These are phyloP conservation scores for Campoplex nolae DNA, from an alignment of 2,888 invertebrate species.

Conservation along the genomic window DNA sequence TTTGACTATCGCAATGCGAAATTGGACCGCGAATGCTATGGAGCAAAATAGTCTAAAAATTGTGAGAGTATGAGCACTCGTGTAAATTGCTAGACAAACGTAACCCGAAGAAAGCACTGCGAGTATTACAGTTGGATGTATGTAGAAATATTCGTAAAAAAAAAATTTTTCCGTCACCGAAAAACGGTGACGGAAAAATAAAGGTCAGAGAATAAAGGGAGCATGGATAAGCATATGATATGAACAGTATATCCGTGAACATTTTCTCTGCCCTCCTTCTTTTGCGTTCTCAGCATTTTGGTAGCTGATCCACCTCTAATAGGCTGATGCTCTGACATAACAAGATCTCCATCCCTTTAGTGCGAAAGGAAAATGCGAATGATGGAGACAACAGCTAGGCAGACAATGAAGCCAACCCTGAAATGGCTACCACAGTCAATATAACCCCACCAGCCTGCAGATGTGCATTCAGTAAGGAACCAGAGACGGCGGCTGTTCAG, in stretches of 20 bases:
- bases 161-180: too few relatives aligned
- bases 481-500: slow-evolving; percentile 72
- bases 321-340: not conserved
- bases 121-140: slow-evolving; percentile 23
- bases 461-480: slow-evolving; percentile 58
- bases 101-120: slow-evolving; percentile 26
- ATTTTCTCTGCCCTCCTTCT: not conserved
- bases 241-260: not conserved
- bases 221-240: too few relatives aligned
- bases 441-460: slow-evolving; percentile 16
- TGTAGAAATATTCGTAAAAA: not conserved
- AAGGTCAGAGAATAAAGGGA: not conserved
- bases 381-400: slow-evolving; percentile 18
- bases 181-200: not conserved
- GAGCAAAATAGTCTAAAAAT: slow-evolving; percentile 11
- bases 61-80: slow-evolving; percentile 45
- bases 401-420: slow-evolving; percentile 9
- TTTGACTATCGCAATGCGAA: not conserved
- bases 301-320: not conserved
- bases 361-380: slow-evolving; percentile 11
- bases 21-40: slow-evolving; percentile 14
- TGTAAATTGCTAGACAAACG: slow-evolving; percentile 60
- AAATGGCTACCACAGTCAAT: not conserved
- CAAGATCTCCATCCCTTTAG: not conserved
- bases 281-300: not conserved